These are phyloP conservation scores for Orius laevigatus DNA, from an alignment of 1,140 invertebrate genomes.

Conservation along the genomic window DNA sequence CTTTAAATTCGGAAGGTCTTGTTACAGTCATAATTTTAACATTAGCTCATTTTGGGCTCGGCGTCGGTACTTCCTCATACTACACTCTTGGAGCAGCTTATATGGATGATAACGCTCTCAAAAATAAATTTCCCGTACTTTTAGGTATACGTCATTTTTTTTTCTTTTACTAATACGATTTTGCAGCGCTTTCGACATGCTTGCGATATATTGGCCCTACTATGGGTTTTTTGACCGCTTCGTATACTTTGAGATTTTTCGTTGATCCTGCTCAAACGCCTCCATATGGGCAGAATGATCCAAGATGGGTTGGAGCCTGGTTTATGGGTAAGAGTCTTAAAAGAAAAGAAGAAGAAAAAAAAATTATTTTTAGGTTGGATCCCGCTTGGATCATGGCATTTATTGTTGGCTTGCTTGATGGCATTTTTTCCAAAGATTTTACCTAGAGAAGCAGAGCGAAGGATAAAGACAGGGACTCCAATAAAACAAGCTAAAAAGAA, in stretches of 20 bases:
- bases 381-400: slow-evolving; percentile 15
- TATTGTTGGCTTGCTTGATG: slow-evolving; percentile 15
- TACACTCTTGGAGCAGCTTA: slow-evolving; percentile 24
- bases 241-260: slow-evolving; percentile 18
- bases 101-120: slow-evolving; percentile 24
- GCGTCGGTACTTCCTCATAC: slow-evolving; percentile 21
- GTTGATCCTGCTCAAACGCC: slow-evolving; percentile 14
- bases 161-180: slow-evolving; percentile 1
- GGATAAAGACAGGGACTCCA: not conserved
- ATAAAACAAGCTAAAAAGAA: not conserved
- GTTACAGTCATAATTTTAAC: slow-evolving; percentile 15
- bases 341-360: too few relatives aligned
- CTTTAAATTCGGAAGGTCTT: slow-evolving; percentile 5
- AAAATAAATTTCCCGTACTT: slow-evolving; percentile 21
- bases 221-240: slow-evolving; percentile 22
- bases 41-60: slow-evolving; percentile 17
- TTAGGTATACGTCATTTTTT: slow-evolving; percentile 17
- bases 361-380: slow-evolving; percentile 20
- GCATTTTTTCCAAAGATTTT: slow-evolving; percentile 19
- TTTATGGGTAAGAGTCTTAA: slow-evolving; percentile 25
- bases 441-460: slow-evolving; percentile 17
- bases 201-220: slow-evolving; percentile 25
- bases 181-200: slow-evolving; percentile 22
- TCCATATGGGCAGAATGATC: slow-evolving; percentile 23
- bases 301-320: slow-evolving; percentile 29